phyloP scores from a whole-genome alignment of 1,140 invertebrate genomes.

The Musca vetustissima region DNA sequence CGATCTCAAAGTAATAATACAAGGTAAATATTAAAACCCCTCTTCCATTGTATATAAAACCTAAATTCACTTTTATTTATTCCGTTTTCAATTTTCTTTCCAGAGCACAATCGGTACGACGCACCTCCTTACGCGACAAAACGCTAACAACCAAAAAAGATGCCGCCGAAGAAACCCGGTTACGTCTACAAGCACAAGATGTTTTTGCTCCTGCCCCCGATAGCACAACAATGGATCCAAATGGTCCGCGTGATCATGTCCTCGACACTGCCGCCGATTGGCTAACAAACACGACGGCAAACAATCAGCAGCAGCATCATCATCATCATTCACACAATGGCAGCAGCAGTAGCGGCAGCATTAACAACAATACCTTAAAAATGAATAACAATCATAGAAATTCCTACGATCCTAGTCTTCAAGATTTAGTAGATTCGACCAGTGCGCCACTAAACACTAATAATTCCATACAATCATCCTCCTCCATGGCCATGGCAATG shows the following conservation, averaged over 20 bases:
- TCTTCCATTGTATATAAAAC: too few species aligned
- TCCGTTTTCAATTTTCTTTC: too few species aligned
- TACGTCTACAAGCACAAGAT: too few species aligned
- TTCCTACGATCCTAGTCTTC: conserved; percentile 23
- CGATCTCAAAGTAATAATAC: conserved; percentile 67
- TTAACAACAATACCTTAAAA: conserved; percentile 35
- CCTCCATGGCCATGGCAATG: conserved; percentile 30
- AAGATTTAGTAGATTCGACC: conserved; percentile 19
- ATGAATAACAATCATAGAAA: conserved; percentile 28
- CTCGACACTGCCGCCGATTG: conserved; percentile 7
- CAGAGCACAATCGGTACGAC: conserved; percentile 83
- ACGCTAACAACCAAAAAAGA: conserved; percentile 93
- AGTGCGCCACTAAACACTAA: conserved; percentile 34
- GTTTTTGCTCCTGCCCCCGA: too few species aligned
- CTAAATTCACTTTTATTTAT: too few species aligned
- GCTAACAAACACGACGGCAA: background rate
- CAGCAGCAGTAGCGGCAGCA: conserved; percentile 32
- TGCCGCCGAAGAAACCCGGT: too few species aligned
- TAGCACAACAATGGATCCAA: conserved; percentile 14
- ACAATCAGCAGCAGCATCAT: background rate
- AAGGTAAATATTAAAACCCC: conserved; percentile 42
- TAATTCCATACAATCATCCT: conserved; percentile 38
- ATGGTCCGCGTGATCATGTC: conserved; percentile 5
- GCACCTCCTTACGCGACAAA: conserved; percentile 94
- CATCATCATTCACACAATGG: background rate